Percentiles rank a stretch among this genome's conserved stretches.
Evolutionary conservation across 2,888 invertebrate species (phyloP).

Genomic region (Pachydiplax longipennis): DNA sequence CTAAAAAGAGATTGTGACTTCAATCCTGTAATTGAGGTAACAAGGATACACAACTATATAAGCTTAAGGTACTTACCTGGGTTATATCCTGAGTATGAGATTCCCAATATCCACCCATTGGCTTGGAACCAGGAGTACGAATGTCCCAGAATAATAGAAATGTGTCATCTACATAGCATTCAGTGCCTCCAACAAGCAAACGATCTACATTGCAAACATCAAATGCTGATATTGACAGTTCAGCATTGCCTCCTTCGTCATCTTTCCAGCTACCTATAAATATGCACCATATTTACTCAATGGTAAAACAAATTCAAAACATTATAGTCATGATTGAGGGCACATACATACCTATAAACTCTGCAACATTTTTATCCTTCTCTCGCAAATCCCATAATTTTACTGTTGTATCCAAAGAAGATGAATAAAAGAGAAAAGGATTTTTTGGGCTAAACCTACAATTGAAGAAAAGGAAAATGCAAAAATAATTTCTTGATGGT

Average conservation of each 20-base stretch:
- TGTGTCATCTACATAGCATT: slow-evolving; percentile 72
- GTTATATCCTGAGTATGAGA: slow-evolving; percentile 85
- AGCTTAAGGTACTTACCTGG: no score
- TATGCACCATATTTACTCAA: background rate
- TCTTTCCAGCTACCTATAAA: background rate
- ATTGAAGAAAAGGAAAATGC: slow-evolving; percentile 57
- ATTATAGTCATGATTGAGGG: background rate
- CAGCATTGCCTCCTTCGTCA: background rate
- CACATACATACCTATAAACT: slow-evolving; percentile 59
- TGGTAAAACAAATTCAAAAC: no score
- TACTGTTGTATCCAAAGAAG: slow-evolving; percentile 66
- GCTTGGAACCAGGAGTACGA: slow-evolving; percentile 62
- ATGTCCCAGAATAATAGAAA: slow-evolving; percentile 85
- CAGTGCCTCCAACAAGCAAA: slow-evolving; percentile 78
- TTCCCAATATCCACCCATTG: slow-evolving; percentile 82
- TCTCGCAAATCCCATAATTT: slow-evolving; percentile 71
- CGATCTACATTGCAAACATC: slow-evolving; percentile 76
- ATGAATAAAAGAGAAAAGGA: slow-evolving; percentile 67
- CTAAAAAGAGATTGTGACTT: slow-evolving; percentile 56
- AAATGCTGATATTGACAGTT: slow-evolving; percentile 73
- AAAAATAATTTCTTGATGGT: slow-evolving; percentile 52
- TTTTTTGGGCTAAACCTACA: slow-evolving; percentile 66
- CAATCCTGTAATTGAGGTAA: no score
- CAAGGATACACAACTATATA: background rate
- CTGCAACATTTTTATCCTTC: slow-evolving; percentile 60